phyloP scores from a whole-genome alignment of 37 sponge, comb jelly and placozoan species.

The Crambe crambe region DNA sequence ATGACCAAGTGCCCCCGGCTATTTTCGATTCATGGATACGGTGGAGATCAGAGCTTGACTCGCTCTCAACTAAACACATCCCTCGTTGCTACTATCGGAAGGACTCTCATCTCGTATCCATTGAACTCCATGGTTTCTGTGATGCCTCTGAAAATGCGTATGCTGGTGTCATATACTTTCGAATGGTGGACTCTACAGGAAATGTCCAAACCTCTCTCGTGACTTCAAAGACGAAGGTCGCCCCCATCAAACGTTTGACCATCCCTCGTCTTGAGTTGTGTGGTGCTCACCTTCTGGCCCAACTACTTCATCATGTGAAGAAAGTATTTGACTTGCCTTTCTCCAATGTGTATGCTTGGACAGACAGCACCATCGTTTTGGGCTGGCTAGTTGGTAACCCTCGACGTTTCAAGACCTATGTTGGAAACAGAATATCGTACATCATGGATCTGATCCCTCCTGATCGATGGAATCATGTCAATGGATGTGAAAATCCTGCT shows the following conservation, averaged over 20 bases:
- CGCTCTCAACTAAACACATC: background rate
- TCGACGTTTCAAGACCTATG: background rate
- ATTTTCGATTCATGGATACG: background rate
- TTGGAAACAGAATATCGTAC: background rate
- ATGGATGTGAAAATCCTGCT: background rate
- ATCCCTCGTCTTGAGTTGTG: background rate
- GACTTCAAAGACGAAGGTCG: background rate
- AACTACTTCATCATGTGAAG: background rate
- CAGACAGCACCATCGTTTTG: constrained; percentile 3
- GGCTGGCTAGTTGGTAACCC: background rate
- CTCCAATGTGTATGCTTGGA: background rate
- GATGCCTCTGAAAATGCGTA: background rate
- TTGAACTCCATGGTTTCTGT: background rate
- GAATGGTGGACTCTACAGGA: background rate
- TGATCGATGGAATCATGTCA: background rate
- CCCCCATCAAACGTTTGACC: background rate
- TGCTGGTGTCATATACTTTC: background rate
- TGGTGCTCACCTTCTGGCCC: background rate
- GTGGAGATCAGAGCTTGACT: background rate
- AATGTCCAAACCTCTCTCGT: background rate
- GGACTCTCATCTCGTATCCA: background rate
- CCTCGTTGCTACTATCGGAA: background rate
- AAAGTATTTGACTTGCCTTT: background rate
- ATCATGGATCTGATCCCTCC: background rate
- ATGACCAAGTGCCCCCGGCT: background rate